Evolutionary conservation across 2,797 vertebrate species (phyloP).

Genomic region (Picus viridis): DNA sequence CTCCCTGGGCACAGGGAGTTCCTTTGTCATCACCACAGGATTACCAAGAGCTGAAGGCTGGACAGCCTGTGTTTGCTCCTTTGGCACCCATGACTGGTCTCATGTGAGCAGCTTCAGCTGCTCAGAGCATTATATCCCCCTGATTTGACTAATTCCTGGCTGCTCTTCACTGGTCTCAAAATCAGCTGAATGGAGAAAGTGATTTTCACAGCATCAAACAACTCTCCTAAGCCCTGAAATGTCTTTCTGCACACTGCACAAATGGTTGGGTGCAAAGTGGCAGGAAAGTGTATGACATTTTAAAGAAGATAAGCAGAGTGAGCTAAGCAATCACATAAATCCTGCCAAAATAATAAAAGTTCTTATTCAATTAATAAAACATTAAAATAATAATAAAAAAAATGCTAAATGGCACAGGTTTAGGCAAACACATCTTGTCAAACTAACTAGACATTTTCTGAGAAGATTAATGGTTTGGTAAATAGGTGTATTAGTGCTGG

Average conservation of each 20-base stretch:
- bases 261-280: background rate
- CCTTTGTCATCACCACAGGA: background rate
- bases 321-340: background rate
- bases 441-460: background rate
- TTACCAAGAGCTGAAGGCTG: background rate
- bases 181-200: background rate
- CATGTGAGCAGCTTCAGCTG: background rate
- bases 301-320: background rate
- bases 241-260: background rate
- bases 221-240: background rate
- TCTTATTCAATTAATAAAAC: background rate
- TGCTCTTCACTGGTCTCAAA: background rate
- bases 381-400: background rate
- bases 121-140: background rate
- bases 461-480: background rate
- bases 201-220: background rate
- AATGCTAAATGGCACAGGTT: background rate
- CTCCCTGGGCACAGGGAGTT: background rate
- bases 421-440: background rate
- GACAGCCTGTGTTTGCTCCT: background rate
- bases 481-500: background rate
- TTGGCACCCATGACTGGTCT: fast-evolving
- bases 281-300: background rate
- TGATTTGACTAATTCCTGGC: background rate
- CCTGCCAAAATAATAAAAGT: background rate